Evolutionary conservation across 2,113 vertebrate species (phyloP).

Genomic region (Delphinus delphis): DNA sequence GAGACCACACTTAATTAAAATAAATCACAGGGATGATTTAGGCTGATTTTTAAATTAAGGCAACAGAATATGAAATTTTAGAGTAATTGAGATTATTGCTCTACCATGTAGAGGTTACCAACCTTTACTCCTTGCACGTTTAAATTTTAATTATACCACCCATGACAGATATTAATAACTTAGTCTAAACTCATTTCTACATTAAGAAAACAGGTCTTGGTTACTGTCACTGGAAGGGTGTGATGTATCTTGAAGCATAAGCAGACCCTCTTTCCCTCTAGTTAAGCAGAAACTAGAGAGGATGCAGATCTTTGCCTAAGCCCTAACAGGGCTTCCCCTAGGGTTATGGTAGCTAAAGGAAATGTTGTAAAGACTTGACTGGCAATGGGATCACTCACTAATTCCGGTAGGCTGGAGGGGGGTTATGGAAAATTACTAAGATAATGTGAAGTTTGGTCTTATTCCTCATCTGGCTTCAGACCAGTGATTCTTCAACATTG

Average conservation of each 20-base stretch:
- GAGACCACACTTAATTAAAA: not conserved
- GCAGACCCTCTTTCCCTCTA: not conserved
- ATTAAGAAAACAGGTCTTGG: not conserved
- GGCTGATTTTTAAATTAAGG: conserved; percentile 40
- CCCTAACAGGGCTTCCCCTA: not conserved
- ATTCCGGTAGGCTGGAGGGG: not conserved
- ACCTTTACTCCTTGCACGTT: not conserved
- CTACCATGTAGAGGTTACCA: not conserved
- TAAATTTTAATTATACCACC: conserved; percentile 6
- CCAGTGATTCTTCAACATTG: not conserved
- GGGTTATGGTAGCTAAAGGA: not conserved
- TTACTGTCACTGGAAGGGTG: not conserved
- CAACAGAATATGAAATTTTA: not conserved
- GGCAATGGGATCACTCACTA: not conserved
- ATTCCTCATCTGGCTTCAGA: not conserved
- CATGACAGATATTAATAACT: not conserved
- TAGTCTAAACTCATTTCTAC: not conserved
- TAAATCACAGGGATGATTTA: not conserved
- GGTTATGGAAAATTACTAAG: not conserved
- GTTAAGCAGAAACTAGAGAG: not conserved
- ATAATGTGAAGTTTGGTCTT: not conserved
- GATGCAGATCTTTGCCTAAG: not conserved
- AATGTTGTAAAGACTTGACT: not conserved
- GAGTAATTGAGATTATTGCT: conserved; percentile 28
- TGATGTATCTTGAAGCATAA: not conserved